phyloP scores from a whole-genome alignment of 2,113 vertebrate genomes.

The Phaetusa simplex region DNA sequence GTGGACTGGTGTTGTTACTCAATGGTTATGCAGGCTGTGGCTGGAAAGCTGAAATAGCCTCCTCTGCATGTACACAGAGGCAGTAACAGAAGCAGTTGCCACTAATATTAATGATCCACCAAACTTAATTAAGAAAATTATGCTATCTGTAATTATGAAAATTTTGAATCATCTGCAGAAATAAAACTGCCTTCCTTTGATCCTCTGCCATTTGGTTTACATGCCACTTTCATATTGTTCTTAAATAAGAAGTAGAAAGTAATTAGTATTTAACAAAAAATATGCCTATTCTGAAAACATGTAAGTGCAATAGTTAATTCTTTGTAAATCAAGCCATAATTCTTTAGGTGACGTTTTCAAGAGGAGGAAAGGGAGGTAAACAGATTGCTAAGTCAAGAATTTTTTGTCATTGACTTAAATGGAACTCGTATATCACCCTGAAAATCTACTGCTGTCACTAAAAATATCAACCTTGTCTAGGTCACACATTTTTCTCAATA shows the following conservation, averaged over 20 bases:
- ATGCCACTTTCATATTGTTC: background rate
- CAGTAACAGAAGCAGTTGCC: background rate
- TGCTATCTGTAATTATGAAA: background rate
- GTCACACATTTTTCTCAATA: background rate
- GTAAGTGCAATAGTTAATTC: background rate
- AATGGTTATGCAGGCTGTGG: background rate
- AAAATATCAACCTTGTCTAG: background rate
- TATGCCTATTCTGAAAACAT: background rate
- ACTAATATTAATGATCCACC: background rate
- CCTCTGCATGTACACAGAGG: background rate
- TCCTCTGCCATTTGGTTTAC: constrained; percentile 4
- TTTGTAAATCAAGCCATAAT: background rate
- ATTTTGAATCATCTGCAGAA: background rate
- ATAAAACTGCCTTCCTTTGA: constrained; percentile 5
- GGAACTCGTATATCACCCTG: background rate
- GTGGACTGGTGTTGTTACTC: background rate
- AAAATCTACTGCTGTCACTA: background rate
- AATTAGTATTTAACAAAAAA: background rate
- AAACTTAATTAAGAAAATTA: constrained; percentile 25
- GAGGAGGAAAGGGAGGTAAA: background rate
- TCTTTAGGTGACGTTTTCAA: background rate
- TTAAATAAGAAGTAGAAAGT: background rate
- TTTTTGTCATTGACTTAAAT: background rate
- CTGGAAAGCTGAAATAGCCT: background rate
- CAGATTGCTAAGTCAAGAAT: background rate